Percentiles rank a stretch among this genome's conserved stretches.
Evolutionary conservation across 2,888 invertebrate species (phyloP).

Genomic region (Leucozona laternaria): DNA sequence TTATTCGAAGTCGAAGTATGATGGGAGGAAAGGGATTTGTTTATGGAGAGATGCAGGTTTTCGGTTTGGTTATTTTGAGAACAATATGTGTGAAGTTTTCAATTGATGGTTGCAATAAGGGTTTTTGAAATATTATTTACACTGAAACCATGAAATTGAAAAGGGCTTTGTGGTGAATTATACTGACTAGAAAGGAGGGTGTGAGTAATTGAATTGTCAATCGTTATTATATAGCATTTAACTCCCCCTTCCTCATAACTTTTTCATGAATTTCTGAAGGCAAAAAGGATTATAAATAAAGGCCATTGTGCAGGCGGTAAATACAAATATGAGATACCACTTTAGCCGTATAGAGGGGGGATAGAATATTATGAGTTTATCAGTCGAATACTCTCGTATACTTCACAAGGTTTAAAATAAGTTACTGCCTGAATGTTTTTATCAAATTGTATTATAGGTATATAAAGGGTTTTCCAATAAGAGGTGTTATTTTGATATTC

Average conservation of each 20-base stretch:
- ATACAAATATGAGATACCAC: too few relatives aligned
- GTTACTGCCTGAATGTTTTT: too few relatives aligned
- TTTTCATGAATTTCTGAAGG: background rate
- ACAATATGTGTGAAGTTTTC: constrained; percentile 10
- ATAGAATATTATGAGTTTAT: too few relatives aligned
- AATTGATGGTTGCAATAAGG: background rate
- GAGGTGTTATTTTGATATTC: too few relatives aligned
- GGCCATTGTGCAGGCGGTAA: too few relatives aligned
- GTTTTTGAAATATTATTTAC: too few relatives aligned
- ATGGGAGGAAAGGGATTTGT: constrained; percentile 1
- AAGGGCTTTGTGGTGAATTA: background rate
- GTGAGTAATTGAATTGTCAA: constrained; percentile 7
- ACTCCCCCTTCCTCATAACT: background rate
- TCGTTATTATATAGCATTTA: background rate
- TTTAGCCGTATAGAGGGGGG: too few relatives aligned
- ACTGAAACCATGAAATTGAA: too few relatives aligned
- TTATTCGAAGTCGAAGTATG: background rate
- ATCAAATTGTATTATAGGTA: too few relatives aligned
- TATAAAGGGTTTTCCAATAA: too few relatives aligned
- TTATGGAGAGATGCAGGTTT: constrained; percentile 9
- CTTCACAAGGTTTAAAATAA: too few relatives aligned
- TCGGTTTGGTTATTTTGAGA: background rate
- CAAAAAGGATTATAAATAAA: background rate
- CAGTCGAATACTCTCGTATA: too few relatives aligned
- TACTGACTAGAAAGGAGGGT: background rate